phyloP scores from a whole-genome alignment of 2,888 invertebrate species.

The Melanotus villosus region DNA sequence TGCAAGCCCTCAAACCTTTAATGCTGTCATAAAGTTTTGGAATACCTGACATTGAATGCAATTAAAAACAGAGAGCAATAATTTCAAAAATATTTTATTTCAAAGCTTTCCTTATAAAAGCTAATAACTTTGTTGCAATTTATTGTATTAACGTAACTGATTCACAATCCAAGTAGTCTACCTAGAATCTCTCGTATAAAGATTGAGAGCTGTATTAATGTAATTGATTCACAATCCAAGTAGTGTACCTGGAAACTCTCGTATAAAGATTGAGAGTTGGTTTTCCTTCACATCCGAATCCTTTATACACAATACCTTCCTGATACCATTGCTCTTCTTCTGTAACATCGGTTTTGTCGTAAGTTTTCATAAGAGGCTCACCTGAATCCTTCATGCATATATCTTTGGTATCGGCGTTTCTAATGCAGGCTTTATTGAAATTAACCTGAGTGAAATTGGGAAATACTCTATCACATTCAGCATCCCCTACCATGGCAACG shows the following conservation, averaged over 20 bases:
- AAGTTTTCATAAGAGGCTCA: slow-evolving; percentile 77
- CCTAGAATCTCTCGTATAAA: slow-evolving; percentile 72
- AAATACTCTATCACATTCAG: slow-evolving; percentile 70
- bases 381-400: slow-evolving; percentile 85
- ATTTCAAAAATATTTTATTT: too few species aligned
- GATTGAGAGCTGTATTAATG: slow-evolving; percentile 76
- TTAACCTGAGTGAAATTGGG: slow-evolving; percentile 12
- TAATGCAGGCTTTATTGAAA: slow-evolving; percentile 28
- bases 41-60: too few species aligned
- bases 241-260: slow-evolving; percentile 56
- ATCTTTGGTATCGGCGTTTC: slow-evolving; percentile 64
- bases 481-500: slow-evolving; percentile 72
- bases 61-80: too few species aligned
- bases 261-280: slow-evolving; percentile 81
- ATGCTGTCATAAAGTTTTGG: too few species aligned
- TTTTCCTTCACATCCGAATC: slow-evolving; percentile 76
- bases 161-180: slow-evolving; percentile 33
- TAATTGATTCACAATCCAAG: slow-evolving; percentile 29
- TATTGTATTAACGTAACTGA: background rate
- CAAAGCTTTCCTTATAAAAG: too few species aligned
- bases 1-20: too few species aligned
- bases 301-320: slow-evolving; percentile 80
- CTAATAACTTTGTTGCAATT: too few species aligned
- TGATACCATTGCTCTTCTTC: slow-evolving; percentile 67
- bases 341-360: slow-evolving; percentile 53